phyloP scores from a whole-genome alignment of 1,140 invertebrate species.

The Telenomus remus region DNA sequence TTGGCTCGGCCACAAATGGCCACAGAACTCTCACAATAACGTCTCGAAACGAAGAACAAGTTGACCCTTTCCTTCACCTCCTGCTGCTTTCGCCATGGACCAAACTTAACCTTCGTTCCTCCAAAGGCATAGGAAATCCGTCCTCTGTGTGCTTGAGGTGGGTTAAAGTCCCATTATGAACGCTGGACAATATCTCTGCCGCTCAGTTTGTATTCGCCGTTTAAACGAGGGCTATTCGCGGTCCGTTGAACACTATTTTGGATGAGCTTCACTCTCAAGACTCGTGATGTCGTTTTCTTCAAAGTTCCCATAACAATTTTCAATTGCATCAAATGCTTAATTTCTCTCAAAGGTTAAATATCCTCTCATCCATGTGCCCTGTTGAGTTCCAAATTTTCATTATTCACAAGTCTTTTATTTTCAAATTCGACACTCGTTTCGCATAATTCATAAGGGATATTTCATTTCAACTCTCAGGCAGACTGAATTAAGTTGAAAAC shows the following conservation, averaged over 20 bases:
- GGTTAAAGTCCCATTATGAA: constrained; percentile 67
- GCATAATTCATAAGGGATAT: neutral
- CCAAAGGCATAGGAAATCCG: constrained; percentile 53
- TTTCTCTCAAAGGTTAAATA: too few species aligned
- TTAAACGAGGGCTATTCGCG: constrained; percentile 65
- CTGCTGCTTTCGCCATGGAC: constrained; percentile 40
- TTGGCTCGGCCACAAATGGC: constrained; percentile 63
- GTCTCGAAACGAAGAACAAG: constrained; percentile 31
- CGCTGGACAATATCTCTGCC: constrained; percentile 62
- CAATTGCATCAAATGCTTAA: neutral
- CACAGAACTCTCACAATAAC: constrained; percentile 35
- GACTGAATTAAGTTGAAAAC: constrained; percentile 17
- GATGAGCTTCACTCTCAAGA: constrained; percentile 52
- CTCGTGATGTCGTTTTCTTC: constrained; percentile 26
- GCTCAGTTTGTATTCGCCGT: constrained; percentile 65
- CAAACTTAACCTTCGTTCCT: constrained; percentile 54
- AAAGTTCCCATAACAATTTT: constrained; percentile 12
- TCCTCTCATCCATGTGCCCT: too few species aligned
- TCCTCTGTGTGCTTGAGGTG: constrained; percentile 59
- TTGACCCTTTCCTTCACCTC: constrained; percentile 39
- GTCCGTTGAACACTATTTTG: constrained; percentile 63
- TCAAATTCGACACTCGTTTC: neutral
- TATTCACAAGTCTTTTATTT: too few species aligned
- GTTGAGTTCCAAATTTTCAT: too few species aligned
- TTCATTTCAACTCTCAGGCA: constrained; percentile 12